phyloP scores from a whole-genome alignment of 2,113 vertebrate genomes.

The Smithornis capensis region DNA sequence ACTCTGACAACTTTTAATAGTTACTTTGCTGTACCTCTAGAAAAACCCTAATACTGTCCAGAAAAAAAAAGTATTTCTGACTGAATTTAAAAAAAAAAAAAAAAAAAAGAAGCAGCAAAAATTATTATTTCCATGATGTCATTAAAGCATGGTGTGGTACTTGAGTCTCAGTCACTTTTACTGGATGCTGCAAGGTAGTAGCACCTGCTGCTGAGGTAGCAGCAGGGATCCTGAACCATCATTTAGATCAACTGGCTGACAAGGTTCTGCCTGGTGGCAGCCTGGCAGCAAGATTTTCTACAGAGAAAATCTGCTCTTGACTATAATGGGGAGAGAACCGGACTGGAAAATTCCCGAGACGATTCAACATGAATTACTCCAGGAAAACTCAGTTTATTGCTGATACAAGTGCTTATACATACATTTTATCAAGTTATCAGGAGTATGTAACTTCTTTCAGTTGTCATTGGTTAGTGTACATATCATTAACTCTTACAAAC shows the following conservation, averaged over 20 bases:
- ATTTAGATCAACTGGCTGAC: neutral
- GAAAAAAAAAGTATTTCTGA: neutral
- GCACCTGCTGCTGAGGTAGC: too few species aligned
- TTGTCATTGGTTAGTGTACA: too few species aligned
- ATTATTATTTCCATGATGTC: neutral
- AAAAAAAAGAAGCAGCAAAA: neutral
- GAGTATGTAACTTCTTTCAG: too few species aligned
- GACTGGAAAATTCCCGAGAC: too few species aligned
- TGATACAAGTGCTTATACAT: too few species aligned
- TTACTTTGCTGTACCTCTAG: neutral
- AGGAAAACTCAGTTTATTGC: too few species aligned
- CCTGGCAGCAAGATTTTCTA: neutral
- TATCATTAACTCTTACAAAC: too few species aligned
- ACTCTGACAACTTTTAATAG: neutral
- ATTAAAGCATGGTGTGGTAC: neutral
- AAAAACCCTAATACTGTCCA: neutral
- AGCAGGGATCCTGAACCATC: neutral
- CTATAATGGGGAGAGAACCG: too few species aligned
- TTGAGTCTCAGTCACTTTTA: neutral
- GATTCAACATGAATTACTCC: too few species aligned
- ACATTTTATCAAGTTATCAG: too few species aligned
- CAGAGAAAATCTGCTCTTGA: neutral
- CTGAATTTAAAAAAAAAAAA: neutral
- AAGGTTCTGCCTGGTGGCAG: neutral
- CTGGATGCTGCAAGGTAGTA: neutral